phyloP scores from a whole-genome alignment of 2,797 vertebrate genomes.

The Cossypha dichroa region DNA sequence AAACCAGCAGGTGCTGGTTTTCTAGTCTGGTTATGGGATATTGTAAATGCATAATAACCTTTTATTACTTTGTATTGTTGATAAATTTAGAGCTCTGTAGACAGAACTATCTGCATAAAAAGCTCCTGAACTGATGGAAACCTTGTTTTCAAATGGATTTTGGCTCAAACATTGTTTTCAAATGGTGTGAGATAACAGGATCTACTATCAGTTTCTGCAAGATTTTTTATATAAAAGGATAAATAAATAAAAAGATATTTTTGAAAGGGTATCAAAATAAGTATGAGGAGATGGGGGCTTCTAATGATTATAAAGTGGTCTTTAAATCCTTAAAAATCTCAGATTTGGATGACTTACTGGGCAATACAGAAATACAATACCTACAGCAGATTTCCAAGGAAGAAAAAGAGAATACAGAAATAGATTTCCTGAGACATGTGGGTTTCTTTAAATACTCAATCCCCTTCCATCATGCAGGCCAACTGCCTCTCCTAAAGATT shows the following conservation, averaged over 20 bases:
- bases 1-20: background rate
- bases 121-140: background rate
- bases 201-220: background rate
- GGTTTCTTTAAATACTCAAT: background rate
- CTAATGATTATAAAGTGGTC: background rate
- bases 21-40: background rate
- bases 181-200: background rate
- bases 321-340: background rate
- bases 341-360: background rate
- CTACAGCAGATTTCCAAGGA: background rate
- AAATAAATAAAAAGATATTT: background rate
- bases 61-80: background rate
- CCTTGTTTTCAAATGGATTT: background rate
- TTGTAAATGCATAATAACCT: background rate
- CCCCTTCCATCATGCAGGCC: background rate
- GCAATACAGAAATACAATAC: background rate
- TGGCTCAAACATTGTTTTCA: background rate
- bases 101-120: background rate
- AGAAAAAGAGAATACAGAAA: background rate
- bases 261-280: background rate
- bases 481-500: constrained; percentile 13
- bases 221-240: background rate
- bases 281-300: accelerated
- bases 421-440: background rate
- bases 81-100: background rate